These are phyloP conservation scores for Pyxicephalus adspersus DNA, from an alignment of 2,113 vertebrate genomes.

Conservation along the genomic window DNA sequence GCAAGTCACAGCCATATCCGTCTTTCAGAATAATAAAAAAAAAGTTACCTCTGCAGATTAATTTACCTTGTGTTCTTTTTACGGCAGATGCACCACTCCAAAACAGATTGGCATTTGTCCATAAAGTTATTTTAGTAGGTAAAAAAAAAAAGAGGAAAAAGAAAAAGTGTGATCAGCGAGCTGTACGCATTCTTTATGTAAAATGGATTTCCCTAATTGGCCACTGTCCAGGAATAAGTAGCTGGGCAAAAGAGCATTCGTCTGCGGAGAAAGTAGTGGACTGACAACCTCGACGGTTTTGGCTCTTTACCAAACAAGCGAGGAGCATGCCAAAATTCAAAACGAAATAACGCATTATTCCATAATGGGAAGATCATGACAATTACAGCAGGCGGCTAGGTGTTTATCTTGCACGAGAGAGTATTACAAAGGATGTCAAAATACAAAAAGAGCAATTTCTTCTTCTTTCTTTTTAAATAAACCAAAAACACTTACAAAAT, in stretches of 20 bases:
- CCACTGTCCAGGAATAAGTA: slow-evolving; percentile 78
- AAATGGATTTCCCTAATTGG: slow-evolving; percentile 93
- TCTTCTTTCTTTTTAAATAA: no score
- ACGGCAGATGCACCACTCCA: slow-evolving; percentile 72
- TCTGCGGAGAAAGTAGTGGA: slow-evolving; percentile 80
- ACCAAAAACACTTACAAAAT: no score
- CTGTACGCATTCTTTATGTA: slow-evolving; percentile 87
- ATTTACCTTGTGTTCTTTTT: slow-evolving; percentile 55
- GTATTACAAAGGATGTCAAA: background rate
- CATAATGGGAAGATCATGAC: slow-evolving; percentile 75
- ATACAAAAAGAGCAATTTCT: background rate
- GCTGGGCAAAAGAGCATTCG: slow-evolving; percentile 79
- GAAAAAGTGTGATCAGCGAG: slow-evolving; percentile 75
- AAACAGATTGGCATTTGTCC: slow-evolving; percentile 76
- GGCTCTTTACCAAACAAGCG: slow-evolving; percentile 80
- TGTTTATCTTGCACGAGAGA: slow-evolving; percentile 32
- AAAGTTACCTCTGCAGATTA: slow-evolving; percentile 70
- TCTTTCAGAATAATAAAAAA: slow-evolving; percentile 59
- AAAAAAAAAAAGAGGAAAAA: slow-evolving; percentile 63
- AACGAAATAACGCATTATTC: slow-evolving; percentile 86
- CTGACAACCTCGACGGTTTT: slow-evolving; percentile 82
- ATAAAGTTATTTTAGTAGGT: slow-evolving; percentile 83
- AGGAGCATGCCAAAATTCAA: slow-evolving; percentile 84
- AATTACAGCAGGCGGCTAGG: slow-evolving; percentile 33
- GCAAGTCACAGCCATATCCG: slow-evolving; percentile 81